phyloP scores from a whole-genome alignment of 2,888 invertebrate species.

The Xanthorhoe designata region DNA sequence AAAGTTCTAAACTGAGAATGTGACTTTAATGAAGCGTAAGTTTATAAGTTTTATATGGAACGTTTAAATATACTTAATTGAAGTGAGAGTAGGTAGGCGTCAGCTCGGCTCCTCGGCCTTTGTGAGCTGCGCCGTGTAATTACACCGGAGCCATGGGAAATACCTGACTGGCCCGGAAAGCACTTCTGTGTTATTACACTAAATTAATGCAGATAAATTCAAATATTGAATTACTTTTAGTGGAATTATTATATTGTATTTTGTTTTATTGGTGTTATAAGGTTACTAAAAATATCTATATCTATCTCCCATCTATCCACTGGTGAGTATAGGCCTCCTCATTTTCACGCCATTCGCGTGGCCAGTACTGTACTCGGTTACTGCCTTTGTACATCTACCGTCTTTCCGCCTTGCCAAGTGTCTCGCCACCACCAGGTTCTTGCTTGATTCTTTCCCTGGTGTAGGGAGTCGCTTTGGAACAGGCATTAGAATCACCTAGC shows the following conservation, averaged over 20 bases:
- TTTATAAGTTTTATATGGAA: slow-evolving; percentile 9
- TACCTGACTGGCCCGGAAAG: slow-evolving; percentile 71
- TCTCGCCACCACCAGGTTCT: too few species aligned
- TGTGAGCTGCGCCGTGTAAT: slow-evolving; percentile 76
- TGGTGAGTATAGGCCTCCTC: too few species aligned
- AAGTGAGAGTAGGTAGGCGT: slow-evolving; percentile 43
- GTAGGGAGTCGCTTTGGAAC: too few species aligned
- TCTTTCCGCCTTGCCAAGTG: too few species aligned
- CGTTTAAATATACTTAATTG: slow-evolving; percentile 41
- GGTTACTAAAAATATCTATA: too few species aligned
- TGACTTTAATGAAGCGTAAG: background rate
- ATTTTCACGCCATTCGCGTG: too few species aligned
- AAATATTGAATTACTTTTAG: slow-evolving; percentile 30
- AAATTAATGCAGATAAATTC: slow-evolving; percentile 67
- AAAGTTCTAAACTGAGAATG: slow-evolving; percentile 1
- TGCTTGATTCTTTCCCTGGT: too few species aligned
- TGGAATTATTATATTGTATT: too few species aligned
- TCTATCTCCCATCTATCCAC: too few species aligned
- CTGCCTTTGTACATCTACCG: too few species aligned
- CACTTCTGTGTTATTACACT: slow-evolving; percentile 73
- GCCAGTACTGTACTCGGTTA: too few species aligned
- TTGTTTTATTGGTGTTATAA: slow-evolving; percentile 15
- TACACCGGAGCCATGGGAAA: slow-evolving; percentile 82
- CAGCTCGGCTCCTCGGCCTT: slow-evolving; percentile 64
- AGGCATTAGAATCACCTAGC: too few species aligned